Percentiles rank a stretch among this genome's conserved stretches.
These are phyloP conservation scores for Notothenia coriiceps DNA, from an alignment of 2,113 vertebrate species.

Conservation along the genomic window DNA sequence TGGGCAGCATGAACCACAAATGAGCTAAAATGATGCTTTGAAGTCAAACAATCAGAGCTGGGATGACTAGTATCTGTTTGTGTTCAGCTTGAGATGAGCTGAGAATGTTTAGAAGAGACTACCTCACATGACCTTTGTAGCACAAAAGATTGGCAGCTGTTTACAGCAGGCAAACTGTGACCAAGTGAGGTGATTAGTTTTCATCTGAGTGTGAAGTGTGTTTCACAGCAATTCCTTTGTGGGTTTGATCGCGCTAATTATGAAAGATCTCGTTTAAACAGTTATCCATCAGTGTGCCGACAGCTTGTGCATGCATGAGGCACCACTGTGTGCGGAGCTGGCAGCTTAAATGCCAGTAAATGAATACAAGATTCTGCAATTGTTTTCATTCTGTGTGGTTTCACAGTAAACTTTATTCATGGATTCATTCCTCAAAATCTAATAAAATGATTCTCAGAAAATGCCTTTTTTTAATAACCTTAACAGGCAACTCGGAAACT, in stretches of 20 bases:
- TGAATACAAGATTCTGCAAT: slow-evolving; percentile 45
- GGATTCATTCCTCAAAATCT: slow-evolving; percentile 33
- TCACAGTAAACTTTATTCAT: slow-evolving; percentile 50
- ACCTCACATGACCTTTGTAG: slow-evolving; percentile 49
- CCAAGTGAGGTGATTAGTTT: slow-evolving; percentile 54
- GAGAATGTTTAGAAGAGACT: slow-evolving; percentile 49
- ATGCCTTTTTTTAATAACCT: slow-evolving; percentile 45
- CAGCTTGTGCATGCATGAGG: slow-evolving; percentile 36
- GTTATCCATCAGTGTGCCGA: slow-evolving; percentile 51
- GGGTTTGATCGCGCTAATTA: slow-evolving; percentile 54
- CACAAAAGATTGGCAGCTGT: slow-evolving; percentile 54
- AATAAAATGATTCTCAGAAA: slow-evolving; percentile 44
- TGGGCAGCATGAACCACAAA: slow-evolving; percentile 10
- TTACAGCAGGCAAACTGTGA: slow-evolving; percentile 51
- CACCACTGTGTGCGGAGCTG: slow-evolving; percentile 29
- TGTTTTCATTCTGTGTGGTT: slow-evolving; percentile 37
- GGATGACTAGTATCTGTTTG: slow-evolving; percentile 33
- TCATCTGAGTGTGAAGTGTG: slow-evolving; percentile 49
- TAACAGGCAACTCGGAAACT: slow-evolving; percentile 20
- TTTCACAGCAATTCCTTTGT: slow-evolving; percentile 41
- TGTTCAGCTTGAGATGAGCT: slow-evolving; percentile 52
- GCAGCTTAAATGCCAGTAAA: slow-evolving; percentile 56
- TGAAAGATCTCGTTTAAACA: slow-evolving; percentile 61
- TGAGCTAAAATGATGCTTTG: slow-evolving; percentile 21
- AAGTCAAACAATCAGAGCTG: slow-evolving; percentile 18